Conservation (phyloP, 2,797 vertebrate genomes). For the Peromyscus eremicus region DNA sequence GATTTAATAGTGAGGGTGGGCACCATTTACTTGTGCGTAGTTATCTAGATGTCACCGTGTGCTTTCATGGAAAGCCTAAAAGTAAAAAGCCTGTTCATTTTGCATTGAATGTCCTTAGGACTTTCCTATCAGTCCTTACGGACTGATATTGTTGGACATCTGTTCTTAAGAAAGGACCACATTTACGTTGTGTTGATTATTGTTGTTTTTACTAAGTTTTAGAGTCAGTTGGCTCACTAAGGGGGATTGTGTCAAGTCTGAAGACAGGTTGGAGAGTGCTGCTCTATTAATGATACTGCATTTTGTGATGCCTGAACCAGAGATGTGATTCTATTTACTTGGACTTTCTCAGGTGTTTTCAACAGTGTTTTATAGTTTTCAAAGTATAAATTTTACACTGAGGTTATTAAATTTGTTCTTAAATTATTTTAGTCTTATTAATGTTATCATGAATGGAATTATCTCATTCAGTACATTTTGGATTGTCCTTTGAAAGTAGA, state of each 20-base stretch:
- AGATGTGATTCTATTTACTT: not conserved
- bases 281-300: not conserved
- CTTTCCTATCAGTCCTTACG: too few relatives aligned
- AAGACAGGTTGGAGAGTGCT: not conserved
- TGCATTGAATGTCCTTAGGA: not conserved
- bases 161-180: not conserved
- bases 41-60: not conserved
- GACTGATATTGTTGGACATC: not conserved
- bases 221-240: not conserved
- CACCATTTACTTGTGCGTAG: not conserved
- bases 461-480: not conserved
- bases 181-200: not conserved
- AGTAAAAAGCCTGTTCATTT: not conserved
- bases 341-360: not conserved
- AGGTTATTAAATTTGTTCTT: not conserved
- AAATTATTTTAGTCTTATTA: slow-evolving; percentile 17
- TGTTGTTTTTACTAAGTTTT: not conserved
- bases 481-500: not conserved
- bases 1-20: not conserved
- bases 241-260: not conserved
- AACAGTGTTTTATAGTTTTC: not conserved
- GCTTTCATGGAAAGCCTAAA: not conserved
- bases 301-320: not conserved
- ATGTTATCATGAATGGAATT: not conserved
- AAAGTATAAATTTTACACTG: not conserved